Evolutionary conservation across 2,888 invertebrate genomes (phyloP), one percentile per base, ranked within the genome.

Genomic region (Beris chalybata): DNA sequence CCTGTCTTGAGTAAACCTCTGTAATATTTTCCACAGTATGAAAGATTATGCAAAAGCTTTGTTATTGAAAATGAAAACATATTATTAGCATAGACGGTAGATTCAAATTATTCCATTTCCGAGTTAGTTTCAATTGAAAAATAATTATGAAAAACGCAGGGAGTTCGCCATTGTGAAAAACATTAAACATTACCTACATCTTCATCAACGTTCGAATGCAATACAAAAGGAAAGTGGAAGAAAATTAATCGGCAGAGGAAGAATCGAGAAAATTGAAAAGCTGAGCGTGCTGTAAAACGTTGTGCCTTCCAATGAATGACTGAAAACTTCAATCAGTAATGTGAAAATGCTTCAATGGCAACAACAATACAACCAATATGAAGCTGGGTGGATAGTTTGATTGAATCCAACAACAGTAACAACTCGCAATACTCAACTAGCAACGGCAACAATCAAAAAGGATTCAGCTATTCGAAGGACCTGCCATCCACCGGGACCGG

Each of bases 261-360:
- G 52, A 50, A 38, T 9, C 38, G 38, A 61, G 61, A 61, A 59
- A 50, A 61, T 61, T 50, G 61, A 50, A 61, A 61, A 61, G 47
- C 45, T 61, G 50, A 61, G 50, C 61, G 52, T 38, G 61, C 59
- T 13, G 50, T 50, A 50, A 50, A 50, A 50, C 50, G 38, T 22
- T 61, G 32, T 50, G 32, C 58, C n/a, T 32, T 9, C 38, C 50
- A 61, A 50, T 61, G 61, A 61, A 61, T 61, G 61, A 52, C 61
- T 61, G 50, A 50, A 61, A 61, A 61, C 50, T 61, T 50, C 61
- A 61, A 61, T 61, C 61, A 61, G 61, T 61, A 61, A 61, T 61
- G 61, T 50, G 61, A 61, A 61, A 61, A 61, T 61, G 50, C 38
- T 61, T 43, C 22, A 12, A 61, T 50, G 52, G 38, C 50, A 61